Evolutionary conservation across 2,888 invertebrate genomes (phyloP), one percentile per base, ranked within the genome.

Genomic region (Calliopum simillimum): DNA sequence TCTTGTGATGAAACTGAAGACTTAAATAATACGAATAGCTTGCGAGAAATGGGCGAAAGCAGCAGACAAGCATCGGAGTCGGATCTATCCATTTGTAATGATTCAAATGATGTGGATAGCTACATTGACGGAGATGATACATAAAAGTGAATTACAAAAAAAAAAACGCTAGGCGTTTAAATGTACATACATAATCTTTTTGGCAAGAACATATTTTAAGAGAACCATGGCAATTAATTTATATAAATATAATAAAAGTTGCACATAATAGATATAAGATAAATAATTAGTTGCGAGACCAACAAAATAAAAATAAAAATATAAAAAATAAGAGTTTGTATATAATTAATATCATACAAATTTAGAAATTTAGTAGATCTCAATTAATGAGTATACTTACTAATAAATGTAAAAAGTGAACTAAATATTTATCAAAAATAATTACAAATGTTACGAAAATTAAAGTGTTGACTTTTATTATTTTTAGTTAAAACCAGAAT

Each of bases 1-100:
- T 78, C 77, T 23, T 72, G 78, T 43, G 81, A 80, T 59, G 82
- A 81, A 5, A 80, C 80, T 72, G 68, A 78, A 76, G 73, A 80
- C 13, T 19, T 79, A 11, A 80, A 79, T 69, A 75, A 76, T 6
- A 75, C 68, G 4, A 77, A 68, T 16, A 71, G 64, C 16, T 61
- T 71, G 19, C 51, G 41, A 14, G 69, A 71, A 14, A 21, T 76
- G 2, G 73, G 71, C 19, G 72, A 74, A 47, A 76, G 76, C 64
- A 72, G 73, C 56, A 73, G 72, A 11, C 75, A 76, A 51, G 73
- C 79, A 64, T 82, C 83, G n/a, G 86, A 86, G 75, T 85, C 86
- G 1, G 86, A 86, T 76, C 72, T 86, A 43, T 86, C 86, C 12
- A 82, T 86, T 73, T 86, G 86, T 72, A 86, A 86, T 71, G 86